Base-by-base conservation (phyloP, 2,888 invertebrate genomes). In the Beris morrisii region DNA sequence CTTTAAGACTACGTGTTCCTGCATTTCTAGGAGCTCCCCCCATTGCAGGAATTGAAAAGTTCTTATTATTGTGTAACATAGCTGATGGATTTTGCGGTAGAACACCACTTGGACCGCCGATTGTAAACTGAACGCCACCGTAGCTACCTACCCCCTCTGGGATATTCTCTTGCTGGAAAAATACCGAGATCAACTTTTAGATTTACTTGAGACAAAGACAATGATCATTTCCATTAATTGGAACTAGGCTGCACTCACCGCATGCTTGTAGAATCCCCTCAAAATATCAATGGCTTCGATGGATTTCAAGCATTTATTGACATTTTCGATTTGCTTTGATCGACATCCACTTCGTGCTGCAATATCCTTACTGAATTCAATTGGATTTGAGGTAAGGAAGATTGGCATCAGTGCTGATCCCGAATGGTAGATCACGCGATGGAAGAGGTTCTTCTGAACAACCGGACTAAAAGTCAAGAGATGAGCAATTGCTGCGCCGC, bases 331-430 rank as follows among this genome's bases (percentile, higher is more conserved):
- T 0, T 75, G 75, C 6, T 72, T 54, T 13, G 55, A 73, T 22
- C 59, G 69, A 67, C 82, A 79, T 11, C 75, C 74, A 4, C 75
- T 72, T 45, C 75, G 74, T 31, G 76, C 72, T 11, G 75, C 82
- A 32, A 83, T 78, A 63, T 78, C 77, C 59, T 74, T 75, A 0
- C 82, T 80, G 67, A 79, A 78, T 53, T 73, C 71, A n/a, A 77
- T 74, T 0, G 83, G 82, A 70, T 81, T 73, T 3, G 75, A 73
- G 70, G 84, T 82, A n/a, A 84, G 74, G 3, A 83, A 82, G 74
- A 83, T 83, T 13, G 82, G 81, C 73, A 82, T 82, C 1, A 83
- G 71, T 0, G 82, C 80, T 30, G 83, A 82, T 0, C 84, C 84
- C 43, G 84, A 84, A 68, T 84, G 83, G 32, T 82, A 77, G 54